Conservation (phyloP, 1,140 invertebrate species). For the Lamellibrachia luymesi region DNA sequence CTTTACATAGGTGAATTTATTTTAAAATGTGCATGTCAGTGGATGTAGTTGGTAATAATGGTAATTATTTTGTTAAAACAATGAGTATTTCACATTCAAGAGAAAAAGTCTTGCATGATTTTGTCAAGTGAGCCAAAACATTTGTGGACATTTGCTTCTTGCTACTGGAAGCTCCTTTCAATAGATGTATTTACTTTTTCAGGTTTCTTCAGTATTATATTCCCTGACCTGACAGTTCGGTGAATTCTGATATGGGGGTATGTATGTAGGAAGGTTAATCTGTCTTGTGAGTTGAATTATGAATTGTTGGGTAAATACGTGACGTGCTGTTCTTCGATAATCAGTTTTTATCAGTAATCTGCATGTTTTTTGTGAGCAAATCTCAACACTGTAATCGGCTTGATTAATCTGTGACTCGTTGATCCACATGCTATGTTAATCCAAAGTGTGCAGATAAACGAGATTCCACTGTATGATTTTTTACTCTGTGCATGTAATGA, state of each 20-base stretch:
- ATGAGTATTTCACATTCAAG: neutral
- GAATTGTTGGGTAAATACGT: neutral
- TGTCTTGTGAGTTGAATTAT: neutral
- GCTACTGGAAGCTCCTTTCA: neutral
- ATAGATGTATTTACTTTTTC: neutral
- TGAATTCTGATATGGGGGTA: neutral
- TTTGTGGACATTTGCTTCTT: neutral
- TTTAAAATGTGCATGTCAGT: neutral
- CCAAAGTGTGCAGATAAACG: too few species aligned
- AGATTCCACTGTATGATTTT: too few species aligned
- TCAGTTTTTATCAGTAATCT: too few species aligned
- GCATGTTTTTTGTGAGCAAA: too few species aligned
- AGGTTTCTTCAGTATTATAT: conserved; percentile 10
- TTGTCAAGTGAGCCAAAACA: neutral
- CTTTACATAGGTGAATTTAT: neutral
- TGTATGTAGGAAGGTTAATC: neutral
- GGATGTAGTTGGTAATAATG: neutral
- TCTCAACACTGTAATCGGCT: too few species aligned
- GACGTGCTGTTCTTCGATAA: neutral
- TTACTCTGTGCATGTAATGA: neutral
- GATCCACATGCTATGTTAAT: too few species aligned
- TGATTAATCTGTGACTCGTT: too few species aligned
- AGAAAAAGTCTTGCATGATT: neutral
- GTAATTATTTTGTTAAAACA: neutral
- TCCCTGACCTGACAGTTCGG: neutral